phyloP scores from a whole-genome alignment of 2,113 vertebrate genomes.

The Forbesichthys papilliferus region DNA sequence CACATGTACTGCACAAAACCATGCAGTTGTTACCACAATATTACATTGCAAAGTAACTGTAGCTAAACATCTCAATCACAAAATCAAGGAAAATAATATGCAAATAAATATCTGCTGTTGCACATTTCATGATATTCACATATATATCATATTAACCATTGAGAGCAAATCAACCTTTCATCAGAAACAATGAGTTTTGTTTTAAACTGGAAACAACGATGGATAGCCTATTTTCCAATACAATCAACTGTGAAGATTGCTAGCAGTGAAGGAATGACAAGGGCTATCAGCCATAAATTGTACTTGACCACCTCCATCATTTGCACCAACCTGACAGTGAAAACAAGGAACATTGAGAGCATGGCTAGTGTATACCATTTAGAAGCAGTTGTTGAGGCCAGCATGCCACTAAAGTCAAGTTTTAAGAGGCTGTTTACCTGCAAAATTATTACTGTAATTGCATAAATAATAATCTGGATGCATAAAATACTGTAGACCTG shows the following conservation, averaged over 20 bases:
- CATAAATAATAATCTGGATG: too few species aligned
- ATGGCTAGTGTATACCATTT: not conserved
- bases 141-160: not conserved
- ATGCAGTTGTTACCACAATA: too few species aligned
- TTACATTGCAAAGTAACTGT: too few species aligned
- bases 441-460: conserved; percentile 4
- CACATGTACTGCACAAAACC: too few species aligned
- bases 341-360: conserved; percentile 15
- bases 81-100: too few species aligned
- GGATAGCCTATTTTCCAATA: conserved; percentile 38
- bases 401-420: not conserved
- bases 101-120: too few species aligned
- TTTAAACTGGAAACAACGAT: conserved; percentile 39
- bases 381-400: conserved; percentile 3
- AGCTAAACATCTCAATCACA: too few species aligned
- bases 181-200: conserved; percentile 21
- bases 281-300: conserved; percentile 23
- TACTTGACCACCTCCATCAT: conserved; percentile 20
- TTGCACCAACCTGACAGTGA: not conserved
- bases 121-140: too few species aligned
- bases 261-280: conserved; percentile 20
- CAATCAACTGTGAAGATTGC: conserved; percentile 35
- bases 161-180: conserved; percentile 32
- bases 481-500: conserved; percentile 5
- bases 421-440: conserved; percentile 1